Percentiles rank a stretch among this genome's conserved stretches.
Conservation (phyloP, 2,113 vertebrate species). For the Scomber scombrus region DNA sequence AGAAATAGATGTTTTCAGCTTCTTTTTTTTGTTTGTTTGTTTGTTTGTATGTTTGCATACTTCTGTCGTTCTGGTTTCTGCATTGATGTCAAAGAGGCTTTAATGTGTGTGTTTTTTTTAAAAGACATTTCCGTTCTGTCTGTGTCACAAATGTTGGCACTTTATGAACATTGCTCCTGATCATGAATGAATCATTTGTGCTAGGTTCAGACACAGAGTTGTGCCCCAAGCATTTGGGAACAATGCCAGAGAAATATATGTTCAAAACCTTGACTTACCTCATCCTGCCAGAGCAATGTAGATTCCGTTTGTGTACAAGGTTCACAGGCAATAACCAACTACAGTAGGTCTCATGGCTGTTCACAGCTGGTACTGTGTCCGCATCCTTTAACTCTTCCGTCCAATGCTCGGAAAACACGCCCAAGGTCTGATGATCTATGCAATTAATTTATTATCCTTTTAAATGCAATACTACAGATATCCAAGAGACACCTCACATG, state of each 20-base stretch:
- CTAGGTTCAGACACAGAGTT: slow-evolving; percentile 60
- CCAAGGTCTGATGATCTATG: slow-evolving; percentile 77
- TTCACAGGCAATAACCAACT: slow-evolving; percentile 60
- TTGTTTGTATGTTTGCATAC: slow-evolving; percentile 53
- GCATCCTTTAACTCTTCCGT: slow-evolving; percentile 70
- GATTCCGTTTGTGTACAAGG: slow-evolving; percentile 62
- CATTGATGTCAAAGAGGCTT: slow-evolving; percentile 66
- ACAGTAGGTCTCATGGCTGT: slow-evolving; percentile 55
- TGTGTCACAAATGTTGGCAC: slow-evolving; percentile 60
- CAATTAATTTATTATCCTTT: slow-evolving; percentile 78
- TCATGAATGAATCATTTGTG: slow-evolving; percentile 31
- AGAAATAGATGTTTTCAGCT: slow-evolving; percentile 42
- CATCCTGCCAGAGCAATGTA: slow-evolving; percentile 69
- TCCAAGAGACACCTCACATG: slow-evolving; percentile 41
- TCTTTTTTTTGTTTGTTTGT: slow-evolving; percentile 45
- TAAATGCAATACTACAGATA: slow-evolving; percentile 71
- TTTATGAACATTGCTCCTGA: slow-evolving; percentile 43
- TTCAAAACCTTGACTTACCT: slow-evolving; percentile 77
- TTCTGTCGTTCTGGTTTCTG: slow-evolving; percentile 55
- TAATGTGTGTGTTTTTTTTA: slow-evolving; percentile 23
- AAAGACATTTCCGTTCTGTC: slow-evolving; percentile 51
- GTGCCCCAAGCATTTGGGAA: slow-evolving; percentile 52
- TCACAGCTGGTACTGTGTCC: slow-evolving; percentile 84
- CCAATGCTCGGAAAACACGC: slow-evolving; percentile 65
- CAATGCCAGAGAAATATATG: slow-evolving; percentile 40